Evolutionary conservation across 2,113 vertebrate genomes (phyloP), one percentile per base, ranked within the genome.

Genomic region (Ageneiosus marmoratus): DNA sequence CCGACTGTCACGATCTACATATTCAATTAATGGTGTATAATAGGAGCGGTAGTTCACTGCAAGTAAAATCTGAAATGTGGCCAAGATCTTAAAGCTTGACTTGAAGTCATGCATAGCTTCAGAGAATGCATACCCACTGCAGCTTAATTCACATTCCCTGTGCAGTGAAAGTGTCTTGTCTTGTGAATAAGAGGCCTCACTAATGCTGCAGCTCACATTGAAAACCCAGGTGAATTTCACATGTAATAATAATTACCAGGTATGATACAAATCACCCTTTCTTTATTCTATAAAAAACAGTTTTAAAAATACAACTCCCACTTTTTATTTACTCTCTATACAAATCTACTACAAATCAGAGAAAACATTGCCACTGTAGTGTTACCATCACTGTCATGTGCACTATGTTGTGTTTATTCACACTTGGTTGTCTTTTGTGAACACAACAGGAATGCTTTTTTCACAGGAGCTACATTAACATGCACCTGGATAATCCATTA

Each of bases 211-310:
- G 27, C 63, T 83, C 55, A 80, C 81, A 80, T 44, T 58, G 72
- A 63, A 80, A 77, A 24, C 22, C 78, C 81, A 87, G 83, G 84
- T 83, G 63, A 79, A 62, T 83, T 83, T 83, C 81, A 67, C 50
- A 75, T 50, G 37, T 55, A 48, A 24, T 67, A 62, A 67, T 20
- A 44, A 2, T 70, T 12, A 70, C 37, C 37, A 70, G 24, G 44
- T 70, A 44, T n/a, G 11, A 44, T 20, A 20, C 16, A 67, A 20
- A 22, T 67, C 18, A 34, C 18, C 7, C 32, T 10, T 37, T 22
- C 32, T 67, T 37, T 65, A 34, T 65, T 29, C 62, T 65, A 41
- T 37, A 6, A 65, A 65, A 65, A 37, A 15, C 13, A 65, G 62
- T 34, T 27, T 51, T 5, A 11, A 62, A 62, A 62, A 29, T 32